These are phyloP conservation scores for Salvelinus namaycush DNA, from an alignment of 2,113 vertebrate genomes.

Conservation along the genomic window DNA sequence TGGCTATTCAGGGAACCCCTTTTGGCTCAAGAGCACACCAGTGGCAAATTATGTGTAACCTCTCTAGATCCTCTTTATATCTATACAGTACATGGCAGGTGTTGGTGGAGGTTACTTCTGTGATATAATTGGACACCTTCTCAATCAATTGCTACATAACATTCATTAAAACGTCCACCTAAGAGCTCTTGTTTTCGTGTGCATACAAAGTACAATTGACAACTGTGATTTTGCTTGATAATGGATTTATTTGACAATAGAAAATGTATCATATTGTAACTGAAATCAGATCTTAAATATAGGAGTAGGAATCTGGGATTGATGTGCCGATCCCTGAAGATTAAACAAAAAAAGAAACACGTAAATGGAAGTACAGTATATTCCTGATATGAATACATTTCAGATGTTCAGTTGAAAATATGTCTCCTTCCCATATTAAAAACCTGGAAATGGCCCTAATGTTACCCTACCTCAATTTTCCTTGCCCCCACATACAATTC, in stretches of 20 bases:
- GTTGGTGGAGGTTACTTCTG: neutral
- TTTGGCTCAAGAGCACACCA: too few relatives aligned
- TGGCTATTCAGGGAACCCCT: too few relatives aligned
- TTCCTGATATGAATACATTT: neutral
- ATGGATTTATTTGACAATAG: neutral
- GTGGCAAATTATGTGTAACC: too few relatives aligned
- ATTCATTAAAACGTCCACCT: conserved; percentile 2
- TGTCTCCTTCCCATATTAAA: too few relatives aligned
- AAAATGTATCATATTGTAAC: neutral
- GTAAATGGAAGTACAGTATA: too few relatives aligned
- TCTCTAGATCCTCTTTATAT: too few relatives aligned
- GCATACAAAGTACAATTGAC: neutral
- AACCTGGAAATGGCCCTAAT: neutral
- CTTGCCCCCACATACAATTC: conserved; percentile 5
- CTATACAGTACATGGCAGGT: neutral
- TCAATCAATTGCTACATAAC: neutral
- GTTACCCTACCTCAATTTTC: neutral
- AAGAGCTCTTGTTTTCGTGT: neutral
- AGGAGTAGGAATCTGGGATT: neutral
- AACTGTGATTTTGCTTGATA: neutral
- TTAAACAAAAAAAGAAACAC: too few relatives aligned
- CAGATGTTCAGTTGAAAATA: too few relatives aligned
- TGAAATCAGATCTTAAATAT: neutral
- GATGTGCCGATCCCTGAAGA: neutral
- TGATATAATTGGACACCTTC: neutral